Evolutionary conservation across 2,797 vertebrate genomes (phyloP).

Genomic region (Nyctalus aviator): DNA sequence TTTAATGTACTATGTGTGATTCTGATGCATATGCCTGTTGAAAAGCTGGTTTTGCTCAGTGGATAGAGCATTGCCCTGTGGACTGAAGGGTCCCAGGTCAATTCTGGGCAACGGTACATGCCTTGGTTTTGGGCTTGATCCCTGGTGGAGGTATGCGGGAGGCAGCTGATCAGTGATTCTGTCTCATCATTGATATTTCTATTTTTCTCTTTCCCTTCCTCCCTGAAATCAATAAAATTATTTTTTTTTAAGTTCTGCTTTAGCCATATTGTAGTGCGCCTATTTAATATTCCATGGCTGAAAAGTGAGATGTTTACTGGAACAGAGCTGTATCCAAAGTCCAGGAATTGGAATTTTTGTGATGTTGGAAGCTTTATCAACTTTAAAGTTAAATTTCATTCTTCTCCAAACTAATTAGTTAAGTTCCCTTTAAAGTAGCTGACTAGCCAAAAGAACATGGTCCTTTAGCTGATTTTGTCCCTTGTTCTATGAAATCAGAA

Average conservation of each 20-base stretch:
- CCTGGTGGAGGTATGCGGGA: too few relatives aligned
- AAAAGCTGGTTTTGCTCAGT: neutral
- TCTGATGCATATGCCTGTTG: neutral
- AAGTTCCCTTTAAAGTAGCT: slow-evolving; percentile 58
- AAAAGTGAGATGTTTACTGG: slow-evolving; percentile 19
- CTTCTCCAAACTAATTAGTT: slow-evolving; percentile 34
- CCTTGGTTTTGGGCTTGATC: too few relatives aligned
- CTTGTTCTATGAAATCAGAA: slow-evolving; percentile 33
- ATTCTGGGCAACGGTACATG: too few relatives aligned
- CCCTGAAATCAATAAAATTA: too few relatives aligned
- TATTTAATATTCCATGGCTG: slow-evolving; percentile 19
- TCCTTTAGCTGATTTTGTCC: slow-evolving; percentile 32
- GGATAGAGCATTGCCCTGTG: too few relatives aligned
- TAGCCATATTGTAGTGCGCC: neutral
- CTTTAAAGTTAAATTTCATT: slow-evolving; percentile 47
- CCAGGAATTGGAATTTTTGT: slow-evolving; percentile 16
- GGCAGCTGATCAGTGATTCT: too few relatives aligned
- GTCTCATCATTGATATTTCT: too few relatives aligned
- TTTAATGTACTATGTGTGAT: neutral
- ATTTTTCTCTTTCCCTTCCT: too few relatives aligned
- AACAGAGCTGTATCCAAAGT: neutral
- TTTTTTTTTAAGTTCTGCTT: neutral
- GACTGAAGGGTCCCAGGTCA: too few relatives aligned
- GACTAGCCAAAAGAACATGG: slow-evolving; percentile 11
- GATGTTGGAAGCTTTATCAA: slow-evolving; percentile 20